Conservation (phyloP, 1,140 invertebrate species). For the Medauroidea extradentata region DNA sequence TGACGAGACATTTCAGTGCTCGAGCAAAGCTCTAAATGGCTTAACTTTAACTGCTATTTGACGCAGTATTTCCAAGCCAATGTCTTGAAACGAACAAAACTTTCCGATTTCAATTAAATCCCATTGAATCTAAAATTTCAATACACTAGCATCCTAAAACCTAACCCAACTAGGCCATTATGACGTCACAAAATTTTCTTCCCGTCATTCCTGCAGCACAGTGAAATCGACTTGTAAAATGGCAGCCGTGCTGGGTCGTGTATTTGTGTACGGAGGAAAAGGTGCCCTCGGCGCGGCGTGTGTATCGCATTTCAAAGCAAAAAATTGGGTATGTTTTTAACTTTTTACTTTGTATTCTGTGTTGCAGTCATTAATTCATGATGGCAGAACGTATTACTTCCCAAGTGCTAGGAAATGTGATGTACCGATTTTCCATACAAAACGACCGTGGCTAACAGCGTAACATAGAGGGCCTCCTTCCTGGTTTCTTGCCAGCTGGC, state of each 20-base stretch:
- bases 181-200: constrained; percentile 51
- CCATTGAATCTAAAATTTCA: constrained; percentile 58
- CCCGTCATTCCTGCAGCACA: constrained; percentile 14
- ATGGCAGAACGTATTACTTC: not conserved
- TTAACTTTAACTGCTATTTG: not conserved
- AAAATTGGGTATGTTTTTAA: constrained; percentile 69
- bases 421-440: not conserved
- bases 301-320: constrained; percentile 82
- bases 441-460: not conserved
- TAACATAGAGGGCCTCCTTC: not conserved
- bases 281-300: constrained; percentile 87
- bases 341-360: constrained; percentile 6
- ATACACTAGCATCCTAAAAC: constrained; percentile 61
- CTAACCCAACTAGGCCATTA: constrained; percentile 67
- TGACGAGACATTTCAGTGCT: constrained; percentile 68
- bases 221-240: constrained; percentile 1
- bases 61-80: constrained; percentile 7
- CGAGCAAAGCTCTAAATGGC: too few relatives aligned
- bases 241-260: constrained; percentile 50
- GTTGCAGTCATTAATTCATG: not conserved
- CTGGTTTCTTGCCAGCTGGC: not conserved
- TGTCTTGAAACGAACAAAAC: constrained; percentile 6
- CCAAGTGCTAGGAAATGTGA: not conserved
- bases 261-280: constrained; percentile 89
- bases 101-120: constrained; percentile 41